Base-by-base conservation (phyloP, 2,797 vertebrate genomes). In the Numenius phaeopus region DNA sequence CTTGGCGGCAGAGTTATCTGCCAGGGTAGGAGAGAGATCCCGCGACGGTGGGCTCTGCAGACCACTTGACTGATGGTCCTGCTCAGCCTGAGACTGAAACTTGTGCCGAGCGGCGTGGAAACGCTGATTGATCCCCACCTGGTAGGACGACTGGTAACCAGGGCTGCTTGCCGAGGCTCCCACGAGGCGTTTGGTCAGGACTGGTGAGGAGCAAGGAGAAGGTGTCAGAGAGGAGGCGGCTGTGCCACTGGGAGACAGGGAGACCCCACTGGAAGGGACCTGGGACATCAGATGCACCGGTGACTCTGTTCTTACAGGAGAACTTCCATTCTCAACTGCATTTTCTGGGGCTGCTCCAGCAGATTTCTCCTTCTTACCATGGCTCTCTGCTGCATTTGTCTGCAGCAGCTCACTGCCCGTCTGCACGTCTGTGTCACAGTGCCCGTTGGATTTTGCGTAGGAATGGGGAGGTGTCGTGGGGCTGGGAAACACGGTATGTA, bases 91-190 rank as follows among this genome's bases (percentile, higher is more conserved):
- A 11, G 98, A 98, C 97, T 99, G 99, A 95, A 99, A 99, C 98
- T 99, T 99, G 98, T 99, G 99, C 24, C 99, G 97, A 55, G 99
- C 99, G 0, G 99, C 99, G 1, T 99, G 99, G 98, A 99, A 99
- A 2, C 99, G 98, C 86, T 99, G 99, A 95, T 99, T 99, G 97
- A 99, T 98, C 59, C 99, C 99, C 26, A 99, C 99, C 97, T 99
- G 99, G 98, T 99, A 99, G 91, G 99, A 99, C 0, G 99, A 99
- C 83, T 99, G 99, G 97, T 99, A 99, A 92, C 98, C 97, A 1
- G 98, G 98, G 94, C 98, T 99, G 98, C 99, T 98, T 10, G 98
- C 97, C 0, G 98, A 98, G 3, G 99, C 97, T 44, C 99, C 99
- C 89, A 98, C 94, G 9, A 99, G 76, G 61, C 99, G 99, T 78